These are phyloP conservation scores for Myiotriccus ornatus DNA, from an alignment of 2,797 vertebrate species.

Conservation along the genomic window DNA sequence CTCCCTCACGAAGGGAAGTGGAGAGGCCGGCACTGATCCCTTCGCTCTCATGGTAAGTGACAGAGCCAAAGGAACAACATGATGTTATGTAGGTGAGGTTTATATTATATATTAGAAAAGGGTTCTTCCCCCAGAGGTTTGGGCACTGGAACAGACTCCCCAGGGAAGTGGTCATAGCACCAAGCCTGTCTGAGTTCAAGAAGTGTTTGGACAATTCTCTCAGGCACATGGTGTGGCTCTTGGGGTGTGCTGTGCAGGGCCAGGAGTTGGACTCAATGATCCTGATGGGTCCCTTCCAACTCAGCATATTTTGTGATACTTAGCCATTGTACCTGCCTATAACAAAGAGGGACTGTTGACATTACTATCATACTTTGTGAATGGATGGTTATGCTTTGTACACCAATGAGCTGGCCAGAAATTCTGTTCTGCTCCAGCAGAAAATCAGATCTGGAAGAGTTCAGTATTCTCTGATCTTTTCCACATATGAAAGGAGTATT, in stretches of 20 bases:
- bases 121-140: too few relatives aligned
- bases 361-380: not conserved
- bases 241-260: too few relatives aligned
- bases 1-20: too few relatives aligned
- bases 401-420: not conserved
- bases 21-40: not conserved
- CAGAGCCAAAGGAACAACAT: not conserved
- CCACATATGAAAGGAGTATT: slow-evolving; percentile 44
- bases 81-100: not conserved
- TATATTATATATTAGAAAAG: not conserved
- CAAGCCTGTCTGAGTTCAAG: not conserved
- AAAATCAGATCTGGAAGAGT: slow-evolving; percentile 18
- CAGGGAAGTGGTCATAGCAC: not conserved
- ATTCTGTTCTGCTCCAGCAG: not conserved
- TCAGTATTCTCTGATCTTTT: slow-evolving; percentile 18
- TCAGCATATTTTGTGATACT: not conserved
- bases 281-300: not conserved
- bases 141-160: not conserved
- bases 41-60: not conserved
- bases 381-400: not conserved
- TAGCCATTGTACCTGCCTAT: not conserved
- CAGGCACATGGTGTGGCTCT: not conserved
- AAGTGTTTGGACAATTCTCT: not conserved
- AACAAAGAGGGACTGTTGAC: not conserved
- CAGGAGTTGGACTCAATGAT: rapidly evolving